Base-by-base conservation (phyloP, 92 coral and sea anemone species). In the Epizoanthus ramosus region DNA sequence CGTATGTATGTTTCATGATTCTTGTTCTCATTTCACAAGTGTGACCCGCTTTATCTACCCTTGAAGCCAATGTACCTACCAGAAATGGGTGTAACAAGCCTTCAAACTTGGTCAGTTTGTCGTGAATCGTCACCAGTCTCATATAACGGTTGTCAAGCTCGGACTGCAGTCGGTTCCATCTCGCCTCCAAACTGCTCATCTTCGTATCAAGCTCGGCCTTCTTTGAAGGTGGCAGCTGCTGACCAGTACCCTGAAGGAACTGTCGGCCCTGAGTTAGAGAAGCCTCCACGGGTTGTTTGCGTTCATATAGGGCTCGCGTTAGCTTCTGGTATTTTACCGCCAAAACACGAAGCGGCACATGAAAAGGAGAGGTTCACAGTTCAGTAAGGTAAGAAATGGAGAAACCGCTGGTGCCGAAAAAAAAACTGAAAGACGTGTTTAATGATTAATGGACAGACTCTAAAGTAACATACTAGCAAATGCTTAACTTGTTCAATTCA, bases 101-200 rank as follows among this genome's bases (percentile, higher is more conserved):
- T 31, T 96, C 99, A 80, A 96, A 96, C 83, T 87, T 88, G 8
- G 98, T 92, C 82, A 96, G 75, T 83, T 96, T 96, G 79, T 96
- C 99, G 79, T 96, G 99, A 45, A 96, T 96, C 80, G 90, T 81
- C 54, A 96, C 99, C 80, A 96, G 89, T 83, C 97, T 92, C 93
- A 94, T 94, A 85, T 96, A 96, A 43, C 98, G 96, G 74, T 96
- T 96, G 88, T 96, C 99, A 24, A 95, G 98, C 85, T 96, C 99
- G 76, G 93, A 91, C 65, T 96, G 99, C 23, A 96, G 95, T 69
- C 96, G 87, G 81, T 88, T 95, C 99, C 99, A 96, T 71, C 97
- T 88, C 69, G 93, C 90, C 73, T 96, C 99, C 75, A 96, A 72
- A 54, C 94, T 96, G 58, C 93, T 95, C 99, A 96, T 94, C 89